A percentile compares a stretch with the other conserved stretches of the same genome.
These are phyloP conservation scores for Progne subis DNA, from an alignment of 2,113 vertebrate genomes.

Conservation along the genomic window DNA sequence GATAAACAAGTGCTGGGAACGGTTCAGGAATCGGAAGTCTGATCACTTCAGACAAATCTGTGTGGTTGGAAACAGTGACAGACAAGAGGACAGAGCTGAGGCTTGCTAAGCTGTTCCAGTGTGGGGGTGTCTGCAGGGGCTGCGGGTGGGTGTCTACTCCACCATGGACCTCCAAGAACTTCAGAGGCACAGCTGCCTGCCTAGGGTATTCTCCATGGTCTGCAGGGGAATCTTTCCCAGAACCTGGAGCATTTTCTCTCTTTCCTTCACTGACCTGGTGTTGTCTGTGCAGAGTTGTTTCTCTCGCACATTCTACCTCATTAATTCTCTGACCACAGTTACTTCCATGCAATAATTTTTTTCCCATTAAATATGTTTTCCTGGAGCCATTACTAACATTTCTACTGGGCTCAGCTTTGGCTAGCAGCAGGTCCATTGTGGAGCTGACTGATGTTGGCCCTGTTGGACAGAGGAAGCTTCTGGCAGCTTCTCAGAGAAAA, in stretches of 20 bases:
- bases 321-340: neutral
- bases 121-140: neutral
- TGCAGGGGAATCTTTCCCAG: neutral
- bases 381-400: neutral
- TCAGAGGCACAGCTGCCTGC: neutral
- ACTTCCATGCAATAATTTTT: neutral
- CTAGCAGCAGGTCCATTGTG: neutral
- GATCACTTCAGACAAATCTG: constrained; percentile 16
- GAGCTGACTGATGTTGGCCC: neutral
- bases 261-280: neutral
- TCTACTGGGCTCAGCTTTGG: neutral
- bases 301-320: neutral
- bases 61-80: neutral
- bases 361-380: neutral
- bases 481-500: neutral
- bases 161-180: neutral
- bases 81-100: neutral
- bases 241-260: neutral
- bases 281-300: neutral
- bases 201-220: neutral
- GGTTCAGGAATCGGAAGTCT: neutral
- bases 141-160: neutral
- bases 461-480: neutral
- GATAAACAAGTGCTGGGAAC: neutral
- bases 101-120: neutral